Percentiles rank a stretch among this genome's conserved stretches.
Evolutionary conservation across 1,140 invertebrate genomes (phyloP).

Genomic region (Lordiphosa collinella): DNA sequence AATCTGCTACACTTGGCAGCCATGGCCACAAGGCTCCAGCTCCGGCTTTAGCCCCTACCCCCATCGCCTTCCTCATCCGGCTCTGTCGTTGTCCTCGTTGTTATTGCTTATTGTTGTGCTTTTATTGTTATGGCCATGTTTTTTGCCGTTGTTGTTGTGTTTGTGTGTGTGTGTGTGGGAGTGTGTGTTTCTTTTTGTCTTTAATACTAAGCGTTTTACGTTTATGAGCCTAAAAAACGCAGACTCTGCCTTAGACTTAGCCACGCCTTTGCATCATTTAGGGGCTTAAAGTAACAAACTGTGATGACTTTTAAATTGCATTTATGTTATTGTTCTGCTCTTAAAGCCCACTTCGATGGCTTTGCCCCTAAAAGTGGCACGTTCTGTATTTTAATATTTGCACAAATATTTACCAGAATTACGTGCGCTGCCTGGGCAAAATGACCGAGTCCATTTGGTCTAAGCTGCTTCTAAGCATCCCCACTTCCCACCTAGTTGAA

Average conservation of each 20-base stretch:
- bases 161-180: conserved; percentile 18
- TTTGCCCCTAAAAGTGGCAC: conserved; percentile 50
- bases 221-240: conserved; percentile 53
- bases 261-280: background rate
- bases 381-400: conserved; percentile 61
- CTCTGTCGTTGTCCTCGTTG: conserved; percentile 47
- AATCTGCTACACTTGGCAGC: conserved; percentile 72
- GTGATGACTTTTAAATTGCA: conserved; percentile 67
- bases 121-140: conserved; percentile 76
- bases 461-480: background rate
- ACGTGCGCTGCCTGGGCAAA: conserved; percentile 51
- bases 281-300: too few species aligned
- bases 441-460: conserved; percentile 9
- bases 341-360: conserved; percentile 47
- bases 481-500: conserved; percentile 3
- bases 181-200: conserved; percentile 50
- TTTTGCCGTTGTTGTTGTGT: conserved; percentile 46
- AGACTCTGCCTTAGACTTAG: conserved; percentile 10
- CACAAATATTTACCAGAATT: conserved; percentile 62
- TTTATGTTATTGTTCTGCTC: conserved; percentile 28
- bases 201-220: conserved; percentile 72
- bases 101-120: conserved; percentile 74
- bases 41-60: conserved; percentile 1
- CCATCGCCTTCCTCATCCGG: conserved; percentile 32
- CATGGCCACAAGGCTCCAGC: conserved; percentile 48